A percentile compares a stretch with the other conserved stretches of the same genome.
Evolutionary conservation across 1,140 invertebrate genomes (phyloP).

Genomic region (Bombus haemorrhoidalis): DNA sequence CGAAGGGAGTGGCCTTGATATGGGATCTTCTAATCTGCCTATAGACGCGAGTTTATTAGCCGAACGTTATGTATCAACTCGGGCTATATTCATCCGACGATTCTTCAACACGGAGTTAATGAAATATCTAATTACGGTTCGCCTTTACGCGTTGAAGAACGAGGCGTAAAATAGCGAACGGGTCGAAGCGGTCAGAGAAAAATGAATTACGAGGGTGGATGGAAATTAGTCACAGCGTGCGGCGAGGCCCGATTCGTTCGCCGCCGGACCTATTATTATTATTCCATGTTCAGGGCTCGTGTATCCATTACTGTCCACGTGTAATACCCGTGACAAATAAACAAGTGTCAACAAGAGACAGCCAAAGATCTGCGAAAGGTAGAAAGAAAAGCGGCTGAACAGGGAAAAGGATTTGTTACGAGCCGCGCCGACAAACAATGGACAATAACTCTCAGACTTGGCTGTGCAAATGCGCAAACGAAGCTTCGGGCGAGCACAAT

Average conservation of each 20-base stretch:
- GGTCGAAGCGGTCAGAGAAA: constrained; percentile 1
- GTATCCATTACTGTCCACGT: constrained; percentile 47
- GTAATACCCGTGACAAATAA: constrained; percentile 50
- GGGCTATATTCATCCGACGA: not conserved
- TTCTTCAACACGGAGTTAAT: not conserved
- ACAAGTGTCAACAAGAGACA: constrained; percentile 42
- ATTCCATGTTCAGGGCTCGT: constrained; percentile 22
- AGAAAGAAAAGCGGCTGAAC: constrained; percentile 17
- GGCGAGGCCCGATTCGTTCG: constrained; percentile 3
- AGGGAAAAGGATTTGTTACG: constrained; percentile 2
- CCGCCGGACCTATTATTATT: constrained; percentile 28
- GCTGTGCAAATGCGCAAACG: constrained; percentile 29
- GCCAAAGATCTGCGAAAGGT: constrained; percentile 7
- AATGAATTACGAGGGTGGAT: constrained; percentile 43
- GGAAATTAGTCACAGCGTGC: constrained; percentile 37
- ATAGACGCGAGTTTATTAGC: not conserved
- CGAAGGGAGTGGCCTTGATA: constrained; percentile 13
- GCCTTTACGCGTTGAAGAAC: not conserved
- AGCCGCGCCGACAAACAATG: constrained; percentile 1
- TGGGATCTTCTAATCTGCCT: not conserved
- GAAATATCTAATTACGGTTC: not conserved
- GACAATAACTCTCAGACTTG: constrained; percentile 1
- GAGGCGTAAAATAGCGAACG: constrained; percentile 13
- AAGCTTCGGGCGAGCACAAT: not conserved
- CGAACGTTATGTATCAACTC: not conserved